Percentiles rank a stretch among this genome's conserved stretches.
Conservation (phyloP, 2,888 invertebrate genomes). For the Griposia aprilina region DNA sequence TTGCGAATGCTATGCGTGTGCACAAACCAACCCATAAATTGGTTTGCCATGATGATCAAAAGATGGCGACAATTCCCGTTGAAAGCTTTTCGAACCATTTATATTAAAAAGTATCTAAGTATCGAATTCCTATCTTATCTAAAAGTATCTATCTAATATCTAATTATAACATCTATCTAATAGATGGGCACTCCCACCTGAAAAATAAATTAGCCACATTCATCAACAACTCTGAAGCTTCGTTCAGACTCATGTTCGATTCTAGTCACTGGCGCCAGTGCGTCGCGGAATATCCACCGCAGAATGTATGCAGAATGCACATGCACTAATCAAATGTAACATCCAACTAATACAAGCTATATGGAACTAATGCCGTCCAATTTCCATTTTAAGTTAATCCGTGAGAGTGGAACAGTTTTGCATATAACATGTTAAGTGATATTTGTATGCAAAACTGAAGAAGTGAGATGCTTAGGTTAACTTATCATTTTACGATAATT, state of each 20-base stretch:
- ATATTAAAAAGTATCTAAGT: no score
- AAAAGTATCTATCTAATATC: no score
- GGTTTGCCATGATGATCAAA: not conserved
- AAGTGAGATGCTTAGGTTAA: slow-evolving; percentile 4
- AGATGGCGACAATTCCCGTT: no score
- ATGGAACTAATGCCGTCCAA: slow-evolving; percentile 40
- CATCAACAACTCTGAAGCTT: slow-evolving; percentile 52
- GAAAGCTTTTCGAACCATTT: not conserved
- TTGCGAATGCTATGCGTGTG: not conserved
- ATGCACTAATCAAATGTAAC: slow-evolving; percentile 49
- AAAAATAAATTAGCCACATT: not conserved
- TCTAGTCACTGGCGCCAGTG: slow-evolving; percentile 51
- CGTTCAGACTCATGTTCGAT: slow-evolving; percentile 30
- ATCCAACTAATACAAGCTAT: slow-evolving; percentile 34
- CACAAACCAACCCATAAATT: not conserved
- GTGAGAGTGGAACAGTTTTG: slow-evolving; percentile 31
- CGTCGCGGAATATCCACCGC: slow-evolving; percentile 38
- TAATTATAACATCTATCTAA: no score
- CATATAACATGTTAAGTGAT: slow-evolving; percentile 6
- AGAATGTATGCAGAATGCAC: slow-evolving; percentile 29
- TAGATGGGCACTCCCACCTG: no score
- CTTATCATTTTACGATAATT: slow-evolving; percentile 1
- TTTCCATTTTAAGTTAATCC: slow-evolving; percentile 44
- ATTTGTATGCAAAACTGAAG: slow-evolving; percentile 19
- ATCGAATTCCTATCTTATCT: no score